Base-by-base conservation (phyloP, 2,888 invertebrate genomes). In the Autographa gamma region DNA sequence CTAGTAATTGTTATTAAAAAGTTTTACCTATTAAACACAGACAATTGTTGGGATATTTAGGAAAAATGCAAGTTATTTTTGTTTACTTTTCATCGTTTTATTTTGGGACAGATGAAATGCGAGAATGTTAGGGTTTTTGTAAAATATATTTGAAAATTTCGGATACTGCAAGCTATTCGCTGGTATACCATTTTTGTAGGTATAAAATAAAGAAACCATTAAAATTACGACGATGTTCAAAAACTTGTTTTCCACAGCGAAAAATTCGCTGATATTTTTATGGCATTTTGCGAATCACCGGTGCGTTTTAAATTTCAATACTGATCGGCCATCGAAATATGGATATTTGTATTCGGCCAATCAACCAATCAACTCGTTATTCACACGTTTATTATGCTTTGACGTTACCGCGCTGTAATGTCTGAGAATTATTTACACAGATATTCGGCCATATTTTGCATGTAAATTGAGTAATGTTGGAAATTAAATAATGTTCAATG, bases 1-100 rank as follows among this genome's bases (percentile, higher is more conserved):
- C 75, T 66, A 66, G 70, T 84, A 74, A 77, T 83, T 84, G 76
- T 76, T 83, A 77, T 83, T 83, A 81, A 83, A 81, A 77, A 77
- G 74, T 80, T 77, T 72, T 62, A 52, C 63, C 19, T 25, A n/a
- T 71, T 66, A 52, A 19, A 63, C 63, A 73, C 56, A 32, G 59
- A 77, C 58, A 67, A 74, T 58, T 63, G 62, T 48, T 41, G 7
- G 43, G 63, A 52, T 64, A 71, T 77, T 75, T 72, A 58, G 59
- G 43, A 19, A 60, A 64, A 41, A 76, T 67, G 60, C 7, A 38
- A 63, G 62, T 58, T n/a, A 7, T n/a, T 19, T 66, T 60, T 75
- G 54, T 56, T 56, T 56, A 4, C 54, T 56, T 25, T 56, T 56
- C n/a, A 16, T 43, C 14, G 7, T 48, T n/a, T 48, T 16, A 48